A percentile compares a stretch with the other conserved stretches of the same genome.
Evolutionary conservation across 1,140 invertebrate genomes (phyloP).

Genomic region (Araneus ventricosus): DNA sequence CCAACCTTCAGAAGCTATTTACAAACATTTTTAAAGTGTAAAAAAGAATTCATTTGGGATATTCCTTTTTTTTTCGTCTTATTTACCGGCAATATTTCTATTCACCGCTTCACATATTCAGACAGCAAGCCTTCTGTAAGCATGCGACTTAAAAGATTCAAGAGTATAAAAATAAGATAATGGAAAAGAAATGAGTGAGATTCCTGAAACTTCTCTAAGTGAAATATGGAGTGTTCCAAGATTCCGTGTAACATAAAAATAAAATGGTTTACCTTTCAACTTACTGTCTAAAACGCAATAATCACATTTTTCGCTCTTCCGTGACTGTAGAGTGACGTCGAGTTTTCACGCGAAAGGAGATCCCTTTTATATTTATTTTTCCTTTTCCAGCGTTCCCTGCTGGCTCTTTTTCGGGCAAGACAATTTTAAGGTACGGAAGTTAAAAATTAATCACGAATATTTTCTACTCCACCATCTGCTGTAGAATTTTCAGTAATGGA

Average conservation of each 20-base stretch:
- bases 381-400: background rate
- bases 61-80: no score
- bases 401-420: background rate
- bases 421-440: slow-evolving; percentile 29
- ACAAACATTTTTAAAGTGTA: no score
- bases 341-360: slow-evolving; percentile 38
- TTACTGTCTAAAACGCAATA: slow-evolving; percentile 47
- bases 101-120: no score
- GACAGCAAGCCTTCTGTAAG: background rate
- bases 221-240: background rate
- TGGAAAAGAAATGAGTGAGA: background rate
- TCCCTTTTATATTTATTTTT: slow-evolving; percentile 4
- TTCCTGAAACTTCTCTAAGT: background rate
- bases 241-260: slow-evolving; percentile 42
- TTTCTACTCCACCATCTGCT: background rate
- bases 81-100: no score
- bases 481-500: background rate
- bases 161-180: background rate
- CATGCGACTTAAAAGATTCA: background rate
- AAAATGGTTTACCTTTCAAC: slow-evolving; percentile 45
- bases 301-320: slow-evolving; percentile 56
- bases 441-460: slow-evolving; percentile 43
- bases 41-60: no score
- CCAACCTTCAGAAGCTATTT: no score
- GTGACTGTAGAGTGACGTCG: slow-evolving; percentile 35